Percentiles rank a stretch among this genome's conserved stretches.
phyloP scores from a whole-genome alignment of 2,797 vertebrate genomes.

The Pachyuromys duprasi region DNA sequence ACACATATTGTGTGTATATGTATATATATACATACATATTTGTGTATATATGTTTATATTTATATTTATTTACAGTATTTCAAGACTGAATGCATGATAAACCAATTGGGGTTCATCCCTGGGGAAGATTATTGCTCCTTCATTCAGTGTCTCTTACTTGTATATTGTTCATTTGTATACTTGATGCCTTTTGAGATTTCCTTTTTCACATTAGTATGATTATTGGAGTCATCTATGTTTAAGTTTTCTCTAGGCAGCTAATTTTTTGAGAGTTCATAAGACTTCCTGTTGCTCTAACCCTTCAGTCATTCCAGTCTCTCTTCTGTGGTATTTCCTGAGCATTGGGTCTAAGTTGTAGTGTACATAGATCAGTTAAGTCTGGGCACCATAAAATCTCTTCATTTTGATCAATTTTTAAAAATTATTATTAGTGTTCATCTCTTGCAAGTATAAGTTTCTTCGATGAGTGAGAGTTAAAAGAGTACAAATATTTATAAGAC shows the following conservation, averaged over 20 bases:
- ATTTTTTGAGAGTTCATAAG: background rate
- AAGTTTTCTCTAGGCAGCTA: background rate
- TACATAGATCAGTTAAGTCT: background rate
- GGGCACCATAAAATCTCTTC: background rate
- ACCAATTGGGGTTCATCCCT: background rate
- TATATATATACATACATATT: background rate
- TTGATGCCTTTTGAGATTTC: background rate
- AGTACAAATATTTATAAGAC: background rate
- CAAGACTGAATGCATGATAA: no score
- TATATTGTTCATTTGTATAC: background rate
- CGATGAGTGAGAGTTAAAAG: background rate
- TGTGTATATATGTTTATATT: background rate
- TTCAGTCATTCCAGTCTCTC: background rate
- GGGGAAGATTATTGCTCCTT: background rate
- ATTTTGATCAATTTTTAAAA: background rate
- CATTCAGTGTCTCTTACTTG: background rate
- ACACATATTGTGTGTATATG: no score
- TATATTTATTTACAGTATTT: background rate
- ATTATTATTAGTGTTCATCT: background rate
- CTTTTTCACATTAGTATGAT: background rate
- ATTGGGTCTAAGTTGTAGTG: background rate
- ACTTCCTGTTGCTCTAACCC: no score
- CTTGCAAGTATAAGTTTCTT: background rate
- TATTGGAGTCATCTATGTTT: background rate
- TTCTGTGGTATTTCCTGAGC: background rate